phyloP scores from a whole-genome alignment of 64 coral and sea anemone species.

The Porites lutea region DNA sequence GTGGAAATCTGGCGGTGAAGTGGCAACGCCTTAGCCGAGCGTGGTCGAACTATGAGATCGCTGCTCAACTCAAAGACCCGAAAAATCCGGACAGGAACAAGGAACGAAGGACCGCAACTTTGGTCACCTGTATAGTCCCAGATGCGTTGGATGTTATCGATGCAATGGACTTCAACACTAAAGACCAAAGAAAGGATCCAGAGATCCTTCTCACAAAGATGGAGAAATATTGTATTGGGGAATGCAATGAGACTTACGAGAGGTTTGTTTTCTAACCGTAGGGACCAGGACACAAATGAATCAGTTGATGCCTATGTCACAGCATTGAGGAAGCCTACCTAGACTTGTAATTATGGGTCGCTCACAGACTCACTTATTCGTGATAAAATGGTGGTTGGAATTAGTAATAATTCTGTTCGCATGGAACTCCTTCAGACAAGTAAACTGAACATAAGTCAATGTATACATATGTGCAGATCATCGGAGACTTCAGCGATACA shows the following conservation, averaged over 20 bases:
- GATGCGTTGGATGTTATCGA: no score
- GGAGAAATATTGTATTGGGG: slow-evolving; percentile 48
- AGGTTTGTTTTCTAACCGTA: slow-evolving; percentile 32
- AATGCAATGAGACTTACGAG: slow-evolving; percentile 52
- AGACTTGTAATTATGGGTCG: slow-evolving; percentile 56
- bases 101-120: no score
- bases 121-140: no score
- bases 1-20: no score
- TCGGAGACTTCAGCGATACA: slow-evolving; percentile 2
- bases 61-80: no score
- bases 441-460: slow-evolving; percentile 28
- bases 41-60: no score
- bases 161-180: slow-evolving; percentile 41
- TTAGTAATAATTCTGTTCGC: slow-evolving; percentile 17
- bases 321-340: background rate
- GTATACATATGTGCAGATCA: slow-evolving; percentile 27
- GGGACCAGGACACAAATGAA: slow-evolving; percentile 24
- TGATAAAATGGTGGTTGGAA: slow-evolving; percentile 56
- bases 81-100: no score
- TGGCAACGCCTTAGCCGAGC: no score
- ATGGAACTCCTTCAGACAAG: slow-evolving; percentile 41
- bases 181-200: slow-evolving; percentile 30
- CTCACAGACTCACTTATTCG: slow-evolving; percentile 7
- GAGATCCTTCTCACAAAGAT: background rate
- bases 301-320: slow-evolving; percentile 33